A percentile compares a stretch with the other conserved stretches of the same genome.
phyloP scores from a whole-genome alignment of 2,797 vertebrate genomes.

The Spondyliosoma cantharus region DNA sequence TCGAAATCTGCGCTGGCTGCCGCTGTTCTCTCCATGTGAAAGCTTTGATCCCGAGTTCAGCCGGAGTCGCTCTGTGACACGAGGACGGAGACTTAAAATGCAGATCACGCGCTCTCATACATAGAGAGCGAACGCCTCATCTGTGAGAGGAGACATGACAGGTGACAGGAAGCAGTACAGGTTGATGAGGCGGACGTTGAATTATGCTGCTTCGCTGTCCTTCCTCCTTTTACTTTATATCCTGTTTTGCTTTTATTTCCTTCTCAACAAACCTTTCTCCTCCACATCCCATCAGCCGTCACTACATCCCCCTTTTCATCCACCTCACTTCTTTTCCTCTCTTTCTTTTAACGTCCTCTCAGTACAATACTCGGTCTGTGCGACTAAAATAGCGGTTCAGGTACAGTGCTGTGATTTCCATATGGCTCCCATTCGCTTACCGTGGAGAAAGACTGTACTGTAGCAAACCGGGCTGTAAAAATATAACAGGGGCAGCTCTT shows the following conservation, averaged over 20 bases:
- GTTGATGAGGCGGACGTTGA: background rate
- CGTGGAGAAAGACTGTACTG: conserved; percentile 73
- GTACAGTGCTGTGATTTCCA: conserved; percentile 74
- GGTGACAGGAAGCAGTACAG: background rate
- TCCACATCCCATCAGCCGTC: background rate
- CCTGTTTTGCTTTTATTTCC: background rate
- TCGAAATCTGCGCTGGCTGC: background rate
- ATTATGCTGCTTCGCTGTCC: too few species aligned
- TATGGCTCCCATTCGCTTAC: conserved; percentile 75
- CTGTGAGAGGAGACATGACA: background rate
- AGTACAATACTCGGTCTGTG: conserved; percentile 72
- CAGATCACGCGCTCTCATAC: background rate
- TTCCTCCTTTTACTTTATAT: background rate
- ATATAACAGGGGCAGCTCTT: conserved; percentile 62
- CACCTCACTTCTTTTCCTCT: background rate
- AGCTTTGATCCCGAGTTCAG: background rate
- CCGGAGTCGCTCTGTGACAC: background rate
- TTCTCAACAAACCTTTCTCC: background rate
- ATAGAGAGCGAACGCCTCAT: background rate
- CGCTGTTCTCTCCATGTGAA: rapidly evolving
- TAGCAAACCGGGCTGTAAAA: conserved; percentile 69
- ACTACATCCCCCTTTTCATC: background rate
- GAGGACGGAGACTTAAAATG: background rate
- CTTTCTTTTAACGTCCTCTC: background rate
- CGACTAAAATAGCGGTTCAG: conserved; percentile 59